Conservation (phyloP, 53 echinoderm and acorn worm genomes). For the Zoroaster sp. region DNA sequence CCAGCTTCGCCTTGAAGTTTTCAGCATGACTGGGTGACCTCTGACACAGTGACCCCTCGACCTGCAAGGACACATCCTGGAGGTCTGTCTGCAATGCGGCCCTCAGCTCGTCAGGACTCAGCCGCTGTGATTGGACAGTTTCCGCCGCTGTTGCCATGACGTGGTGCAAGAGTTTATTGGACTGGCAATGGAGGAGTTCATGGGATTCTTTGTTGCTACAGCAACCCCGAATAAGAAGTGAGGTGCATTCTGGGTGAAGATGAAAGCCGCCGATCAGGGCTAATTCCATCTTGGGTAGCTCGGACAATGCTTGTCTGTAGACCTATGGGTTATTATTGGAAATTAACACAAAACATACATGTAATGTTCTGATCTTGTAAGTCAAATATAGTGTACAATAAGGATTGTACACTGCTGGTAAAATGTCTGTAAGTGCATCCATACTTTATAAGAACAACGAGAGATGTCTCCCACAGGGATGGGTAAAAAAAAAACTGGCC, state of each 20-base stretch:
- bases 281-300: conserved; percentile 68
- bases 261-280: conserved; percentile 87
- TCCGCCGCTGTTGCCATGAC: conserved; percentile 1
- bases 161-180: conserved; percentile 41
- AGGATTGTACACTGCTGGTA: too few relatives aligned
- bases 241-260: conserved; percentile 78
- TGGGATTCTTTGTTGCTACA: conserved; percentile 42
- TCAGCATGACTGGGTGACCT: conserved; percentile 43
- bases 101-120: conserved; percentile 65
- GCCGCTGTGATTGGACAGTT: conserved; percentile 56
- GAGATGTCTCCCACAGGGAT: too few relatives aligned
- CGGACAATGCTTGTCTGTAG: conserved; percentile 81
- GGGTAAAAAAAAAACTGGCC: too few relatives aligned
- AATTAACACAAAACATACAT: too few relatives aligned
- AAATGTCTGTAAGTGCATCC: too few relatives aligned
- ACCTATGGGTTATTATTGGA: conserved; percentile 38
- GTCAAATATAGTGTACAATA: too few relatives aligned
- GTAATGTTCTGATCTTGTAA: too few relatives aligned
- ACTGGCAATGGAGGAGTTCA: conserved; percentile 47
- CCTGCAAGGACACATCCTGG: conserved; percentile 67
- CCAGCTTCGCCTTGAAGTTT: conserved; percentile 67
- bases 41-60: conserved; percentile 66
- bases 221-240: conserved; percentile 72
- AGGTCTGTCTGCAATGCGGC: conserved; percentile 58
- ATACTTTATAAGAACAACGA: too few relatives aligned